phyloP scores from a whole-genome alignment of 2,797 vertebrate species.

The Thripadectes ignobilis region DNA sequence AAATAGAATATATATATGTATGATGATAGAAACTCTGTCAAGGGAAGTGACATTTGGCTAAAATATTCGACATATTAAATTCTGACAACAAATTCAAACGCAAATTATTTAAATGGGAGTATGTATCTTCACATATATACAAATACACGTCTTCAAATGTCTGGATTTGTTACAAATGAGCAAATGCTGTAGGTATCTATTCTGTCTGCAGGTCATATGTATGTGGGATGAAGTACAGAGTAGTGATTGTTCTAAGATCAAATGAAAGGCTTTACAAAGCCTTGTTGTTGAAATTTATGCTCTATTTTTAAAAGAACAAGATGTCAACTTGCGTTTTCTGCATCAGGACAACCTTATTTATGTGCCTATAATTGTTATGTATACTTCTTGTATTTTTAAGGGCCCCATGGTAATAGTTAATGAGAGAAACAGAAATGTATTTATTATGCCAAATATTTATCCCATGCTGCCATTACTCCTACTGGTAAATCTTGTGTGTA shows the following conservation, averaged over 20 bases:
- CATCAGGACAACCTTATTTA: background rate
- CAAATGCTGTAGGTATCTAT: background rate
- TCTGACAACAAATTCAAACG: background rate
- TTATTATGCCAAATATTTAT: slow-evolving; percentile 76
- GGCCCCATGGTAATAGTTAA: slow-evolving; percentile 8
- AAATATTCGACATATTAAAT: background rate
- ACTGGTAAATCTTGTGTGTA: slow-evolving; percentile 67
- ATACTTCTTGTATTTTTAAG: slow-evolving; percentile 5
- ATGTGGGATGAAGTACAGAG: background rate
- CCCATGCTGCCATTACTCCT: slow-evolving; percentile 73
- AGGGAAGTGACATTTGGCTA: background rate
- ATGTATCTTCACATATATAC: background rate
- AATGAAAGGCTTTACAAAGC: background rate
- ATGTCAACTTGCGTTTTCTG: background rate
- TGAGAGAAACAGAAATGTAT: slow-evolving; percentile 64
- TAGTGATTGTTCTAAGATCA: background rate
- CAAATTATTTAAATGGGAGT: background rate
- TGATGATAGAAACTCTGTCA: background rate
- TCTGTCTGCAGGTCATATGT: background rate
- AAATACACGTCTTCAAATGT: background rate
- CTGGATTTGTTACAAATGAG: background rate
- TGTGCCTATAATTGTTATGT: background rate
- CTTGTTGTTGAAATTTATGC: background rate
- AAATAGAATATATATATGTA: background rate
- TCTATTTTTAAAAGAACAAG: background rate